These are phyloP conservation scores for Oryzaephilus surinamensis DNA, from an alignment of 1,140 invertebrate genomes.

Conservation along the genomic window DNA sequence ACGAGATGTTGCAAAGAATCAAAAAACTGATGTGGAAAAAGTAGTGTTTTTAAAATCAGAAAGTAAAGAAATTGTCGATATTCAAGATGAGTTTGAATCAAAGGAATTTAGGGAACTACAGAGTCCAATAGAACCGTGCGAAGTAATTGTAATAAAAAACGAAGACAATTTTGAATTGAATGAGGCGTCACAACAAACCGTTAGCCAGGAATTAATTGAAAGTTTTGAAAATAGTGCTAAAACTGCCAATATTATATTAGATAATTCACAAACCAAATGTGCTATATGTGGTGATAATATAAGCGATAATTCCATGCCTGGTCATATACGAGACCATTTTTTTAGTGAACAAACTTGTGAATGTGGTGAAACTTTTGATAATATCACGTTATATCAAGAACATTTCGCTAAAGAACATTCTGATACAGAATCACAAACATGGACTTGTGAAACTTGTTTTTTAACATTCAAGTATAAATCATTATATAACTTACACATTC, in stretches of 20 bases:
- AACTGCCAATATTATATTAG: not conserved
- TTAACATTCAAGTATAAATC: slow-evolving; percentile 1
- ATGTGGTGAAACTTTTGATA: slow-evolving; percentile 3
- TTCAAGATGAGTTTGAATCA: no score
- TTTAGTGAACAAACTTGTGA: slow-evolving; percentile 1
- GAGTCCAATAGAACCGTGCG: no score
- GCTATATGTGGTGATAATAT: slow-evolving; percentile 1
- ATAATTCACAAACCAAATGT: slow-evolving; percentile 1
- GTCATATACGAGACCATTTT: slow-evolving; percentile 6
- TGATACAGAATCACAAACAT: not conserved
- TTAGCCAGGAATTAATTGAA: not conserved
- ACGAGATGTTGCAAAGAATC: slow-evolving; percentile 1
- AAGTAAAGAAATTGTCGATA: not conserved
- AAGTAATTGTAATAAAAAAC: no score
- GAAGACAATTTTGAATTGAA: no score
- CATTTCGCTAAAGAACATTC: not conserved
- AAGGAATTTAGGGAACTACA: no score
- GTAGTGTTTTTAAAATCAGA: not conserved
- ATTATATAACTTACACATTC: slow-evolving; percentile 5
- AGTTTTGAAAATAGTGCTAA: not conserved
- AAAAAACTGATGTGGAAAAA: slow-evolving; percentile 5
- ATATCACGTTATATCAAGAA: slow-evolving; percentile 3
- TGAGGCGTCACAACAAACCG: no score
- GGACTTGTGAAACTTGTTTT: not conserved
- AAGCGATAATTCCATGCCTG: not conserved